Evolutionary conservation across 2,113 vertebrate species (phyloP).

Genomic region (Entelurus aequoreus): DNA sequence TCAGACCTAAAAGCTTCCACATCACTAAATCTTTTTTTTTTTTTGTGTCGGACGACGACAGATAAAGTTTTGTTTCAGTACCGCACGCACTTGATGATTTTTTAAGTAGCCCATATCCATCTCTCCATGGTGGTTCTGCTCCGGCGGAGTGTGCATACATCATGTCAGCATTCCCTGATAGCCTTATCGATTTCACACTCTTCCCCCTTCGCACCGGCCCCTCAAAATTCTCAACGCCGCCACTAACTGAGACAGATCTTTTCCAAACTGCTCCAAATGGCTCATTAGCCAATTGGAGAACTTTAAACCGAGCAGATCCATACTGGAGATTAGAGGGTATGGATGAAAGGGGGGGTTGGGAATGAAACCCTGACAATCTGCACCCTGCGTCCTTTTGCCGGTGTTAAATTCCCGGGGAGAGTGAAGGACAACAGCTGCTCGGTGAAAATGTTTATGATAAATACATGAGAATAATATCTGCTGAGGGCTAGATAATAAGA

Average conservation of each 20-base stretch:
- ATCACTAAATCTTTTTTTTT: conserved; percentile 33
- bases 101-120: conserved; percentile 59
- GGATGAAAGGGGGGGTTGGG: background rate
- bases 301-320: conserved; percentile 52
- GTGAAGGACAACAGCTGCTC: conserved; percentile 35
- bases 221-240: conserved; percentile 61
- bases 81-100: conserved; percentile 54
- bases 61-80: conserved; percentile 63
- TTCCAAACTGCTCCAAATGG: conserved; percentile 61
- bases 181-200: conserved; percentile 64
- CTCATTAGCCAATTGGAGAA: conserved; percentile 67
- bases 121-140: conserved; percentile 39
- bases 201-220: conserved; percentile 45
- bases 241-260: conserved; percentile 67
- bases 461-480: conserved; percentile 45
- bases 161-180: conserved; percentile 63
- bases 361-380: conserved; percentile 22
- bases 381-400: conserved; percentile 3
- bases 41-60: conserved; percentile 38
- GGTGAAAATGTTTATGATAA: conserved; percentile 36
- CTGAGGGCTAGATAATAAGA: conserved; percentile 30
- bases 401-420: conserved; percentile 20
- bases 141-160: conserved; percentile 50
- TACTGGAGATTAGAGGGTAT: conserved; percentile 43
- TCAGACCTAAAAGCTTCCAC: conserved; percentile 23